Conservation (phyloP, 2,888 invertebrate genomes). For the Eilema griseolum region DNA sequence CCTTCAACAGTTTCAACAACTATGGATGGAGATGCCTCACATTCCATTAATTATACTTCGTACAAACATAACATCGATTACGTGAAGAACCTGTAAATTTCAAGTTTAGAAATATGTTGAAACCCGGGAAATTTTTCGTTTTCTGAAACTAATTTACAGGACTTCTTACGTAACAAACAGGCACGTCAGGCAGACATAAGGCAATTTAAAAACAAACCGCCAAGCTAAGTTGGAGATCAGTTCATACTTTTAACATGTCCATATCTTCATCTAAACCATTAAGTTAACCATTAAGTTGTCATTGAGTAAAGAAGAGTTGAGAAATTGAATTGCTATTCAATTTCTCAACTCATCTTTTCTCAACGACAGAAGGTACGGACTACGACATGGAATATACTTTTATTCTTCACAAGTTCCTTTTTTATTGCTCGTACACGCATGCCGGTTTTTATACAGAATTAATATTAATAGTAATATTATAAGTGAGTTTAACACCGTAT, state of each 20-base stretch:
- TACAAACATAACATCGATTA: slow-evolving; percentile 18
- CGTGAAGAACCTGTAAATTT: slow-evolving; percentile 6
- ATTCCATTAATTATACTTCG: slow-evolving; percentile 11
- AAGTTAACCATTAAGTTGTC: too few relatives aligned
- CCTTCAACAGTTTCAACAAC: slow-evolving; percentile 10
- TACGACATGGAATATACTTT: slow-evolving; percentile 6
- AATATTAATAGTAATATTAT: neutral
- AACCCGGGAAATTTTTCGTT: neutral
- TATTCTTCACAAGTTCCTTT: slow-evolving; percentile 8
- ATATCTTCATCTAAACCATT: neutral
- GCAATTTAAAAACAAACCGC: slow-evolving; percentile 5
- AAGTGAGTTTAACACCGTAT: neutral
- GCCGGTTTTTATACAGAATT: neutral
- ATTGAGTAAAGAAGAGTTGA: too few relatives aligned
- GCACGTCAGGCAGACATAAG: slow-evolving; percentile 16
- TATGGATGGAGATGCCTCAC: slow-evolving; percentile 7
- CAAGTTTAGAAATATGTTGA: neutral
- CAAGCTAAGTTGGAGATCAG: slow-evolving; percentile 1
- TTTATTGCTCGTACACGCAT: slow-evolving; percentile 8
- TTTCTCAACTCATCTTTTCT: neutral
- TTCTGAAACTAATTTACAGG: neutral
- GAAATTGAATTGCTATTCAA: too few relatives aligned
- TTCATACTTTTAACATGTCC: slow-evolving; percentile 1
- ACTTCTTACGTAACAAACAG: slow-evolving; percentile 7
- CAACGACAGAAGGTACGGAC: neutral